Conservation (phyloP, 2,888 invertebrate species). For the Ormyrus thymus region DNA sequence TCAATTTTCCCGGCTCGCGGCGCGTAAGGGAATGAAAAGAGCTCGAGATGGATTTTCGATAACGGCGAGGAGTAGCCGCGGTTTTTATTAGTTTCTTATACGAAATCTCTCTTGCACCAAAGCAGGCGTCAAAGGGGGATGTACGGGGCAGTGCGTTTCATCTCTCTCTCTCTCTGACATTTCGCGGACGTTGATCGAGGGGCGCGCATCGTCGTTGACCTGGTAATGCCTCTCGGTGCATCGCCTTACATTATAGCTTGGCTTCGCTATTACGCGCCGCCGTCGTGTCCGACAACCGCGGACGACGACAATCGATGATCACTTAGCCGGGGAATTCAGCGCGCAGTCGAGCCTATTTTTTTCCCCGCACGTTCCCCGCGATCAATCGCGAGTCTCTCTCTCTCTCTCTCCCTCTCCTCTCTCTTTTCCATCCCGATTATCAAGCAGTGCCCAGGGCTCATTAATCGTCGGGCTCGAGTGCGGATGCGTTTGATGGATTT, state of each 20-base stretch:
- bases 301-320: slow-evolving; percentile 47
- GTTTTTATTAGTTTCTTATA: neutral
- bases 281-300: slow-evolving; percentile 18
- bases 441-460: neutral
- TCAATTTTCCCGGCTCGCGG: no score
- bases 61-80: no score
- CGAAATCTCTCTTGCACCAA: neutral
- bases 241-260: slow-evolving; percentile 16
- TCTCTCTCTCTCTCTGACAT: neutral
- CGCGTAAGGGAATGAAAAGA: no score
- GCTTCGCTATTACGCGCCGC: slow-evolving; percentile 3
- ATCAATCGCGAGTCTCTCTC: slow-evolving; percentile 4
- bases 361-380: slow-evolving; percentile 1
- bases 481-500: no score
- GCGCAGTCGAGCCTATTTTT: slow-evolving; percentile 18
- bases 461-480: neutral
- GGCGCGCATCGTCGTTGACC: slow-evolving; percentile 25
- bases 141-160: neutral
- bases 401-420: no score
- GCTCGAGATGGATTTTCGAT: no score
- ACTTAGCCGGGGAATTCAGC: slow-evolving; percentile 23
- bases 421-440: neutral
- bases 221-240: slow-evolving; percentile 19
- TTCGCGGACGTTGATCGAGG: neutral
- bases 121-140: neutral